A percentile compares a stretch with the other conserved stretches of the same genome.
Conservation (phyloP, 2,113 vertebrate species). For the Toxotes jaculatrix region DNA sequence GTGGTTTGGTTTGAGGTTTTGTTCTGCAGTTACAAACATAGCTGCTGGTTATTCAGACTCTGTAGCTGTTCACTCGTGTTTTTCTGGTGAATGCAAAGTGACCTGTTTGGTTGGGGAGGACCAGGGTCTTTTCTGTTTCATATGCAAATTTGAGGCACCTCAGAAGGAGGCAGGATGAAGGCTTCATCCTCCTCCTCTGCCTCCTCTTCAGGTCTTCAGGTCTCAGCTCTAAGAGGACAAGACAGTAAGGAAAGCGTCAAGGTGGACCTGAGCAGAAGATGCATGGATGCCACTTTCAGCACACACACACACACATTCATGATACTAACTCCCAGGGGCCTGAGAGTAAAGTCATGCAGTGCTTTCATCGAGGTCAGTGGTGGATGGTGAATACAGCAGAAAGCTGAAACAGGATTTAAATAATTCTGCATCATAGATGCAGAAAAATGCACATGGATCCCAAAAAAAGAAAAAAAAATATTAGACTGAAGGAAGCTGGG, state of each 20-base stretch:
- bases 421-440: conserved; percentile 81
- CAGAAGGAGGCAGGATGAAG: conserved; percentile 51
- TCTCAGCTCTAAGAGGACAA: conserved; percentile 57
- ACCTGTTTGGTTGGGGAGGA: conserved; percentile 60
- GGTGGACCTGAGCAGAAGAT: conserved; percentile 68
- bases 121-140: conserved; percentile 62
- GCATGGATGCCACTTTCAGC: conserved; percentile 3
- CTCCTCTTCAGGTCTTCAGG: conserved; percentile 45
- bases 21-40: background rate
- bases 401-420: conserved; percentile 77
- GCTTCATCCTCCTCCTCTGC: conserved; percentile 19
- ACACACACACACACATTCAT: background rate
- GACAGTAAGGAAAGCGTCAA: conserved; percentile 66
- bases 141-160: conserved; percentile 62
- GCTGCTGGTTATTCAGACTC: conserved; percentile 23
- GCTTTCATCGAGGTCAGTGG: conserved; percentile 72
- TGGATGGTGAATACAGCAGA: conserved; percentile 58
- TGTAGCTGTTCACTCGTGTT: conserved; percentile 20
- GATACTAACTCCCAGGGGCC: conserved; percentile 60
- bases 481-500: conserved; percentile 39
- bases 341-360: conserved; percentile 53
- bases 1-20: background rate
- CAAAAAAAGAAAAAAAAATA: background rate
- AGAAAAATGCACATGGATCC: conserved; percentile 22
- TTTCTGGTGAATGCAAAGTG: conserved; percentile 56